A percentile compares a stretch with the other conserved stretches of the same genome.
phyloP scores from a whole-genome alignment of 30 jellyfish, hydroid and myxozoan genomes.

The Aurelia aurita region DNA sequence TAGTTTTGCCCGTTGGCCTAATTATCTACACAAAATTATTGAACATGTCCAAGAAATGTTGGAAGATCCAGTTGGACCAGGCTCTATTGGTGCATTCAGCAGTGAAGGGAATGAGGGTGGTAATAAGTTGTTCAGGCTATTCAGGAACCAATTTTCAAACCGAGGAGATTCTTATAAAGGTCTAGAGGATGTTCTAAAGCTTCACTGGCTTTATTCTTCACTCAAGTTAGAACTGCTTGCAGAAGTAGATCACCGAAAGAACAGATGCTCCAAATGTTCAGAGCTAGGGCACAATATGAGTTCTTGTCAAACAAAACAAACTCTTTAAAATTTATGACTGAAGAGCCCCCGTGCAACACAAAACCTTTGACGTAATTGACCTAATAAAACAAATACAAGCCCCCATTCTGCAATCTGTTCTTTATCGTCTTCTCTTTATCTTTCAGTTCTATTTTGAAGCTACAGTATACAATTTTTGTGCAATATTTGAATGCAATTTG shows the following conservation, averaged over 20 bases:
- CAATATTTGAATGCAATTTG: too few relatives aligned
- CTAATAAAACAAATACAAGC: too few relatives aligned
- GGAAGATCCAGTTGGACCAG: not conserved
- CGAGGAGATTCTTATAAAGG: not conserved
- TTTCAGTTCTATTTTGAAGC: too few relatives aligned
- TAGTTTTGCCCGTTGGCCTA: not conserved
- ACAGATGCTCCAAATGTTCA: not conserved
- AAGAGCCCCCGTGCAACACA: too few relatives aligned
- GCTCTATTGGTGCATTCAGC: not conserved
- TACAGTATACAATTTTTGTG: too few relatives aligned
- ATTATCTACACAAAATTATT: not conserved
- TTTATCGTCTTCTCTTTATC: too few relatives aligned
- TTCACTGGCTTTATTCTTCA: not conserved
- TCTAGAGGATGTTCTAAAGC: not conserved
- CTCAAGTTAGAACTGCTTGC: not conserved
- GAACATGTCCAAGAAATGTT: not conserved
- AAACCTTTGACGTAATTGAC: too few relatives aligned
- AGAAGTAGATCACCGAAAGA: not conserved
- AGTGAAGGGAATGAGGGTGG: not conserved
- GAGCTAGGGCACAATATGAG: not conserved
- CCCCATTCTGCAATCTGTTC: too few relatives aligned
- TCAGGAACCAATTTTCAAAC: not conserved
- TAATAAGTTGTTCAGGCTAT: not conserved
- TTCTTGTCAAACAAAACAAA: too few relatives aligned
- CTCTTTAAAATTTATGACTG: too few relatives aligned